phyloP scores from a whole-genome alignment of 2,797 vertebrate species.

The Sylvia borin region DNA sequence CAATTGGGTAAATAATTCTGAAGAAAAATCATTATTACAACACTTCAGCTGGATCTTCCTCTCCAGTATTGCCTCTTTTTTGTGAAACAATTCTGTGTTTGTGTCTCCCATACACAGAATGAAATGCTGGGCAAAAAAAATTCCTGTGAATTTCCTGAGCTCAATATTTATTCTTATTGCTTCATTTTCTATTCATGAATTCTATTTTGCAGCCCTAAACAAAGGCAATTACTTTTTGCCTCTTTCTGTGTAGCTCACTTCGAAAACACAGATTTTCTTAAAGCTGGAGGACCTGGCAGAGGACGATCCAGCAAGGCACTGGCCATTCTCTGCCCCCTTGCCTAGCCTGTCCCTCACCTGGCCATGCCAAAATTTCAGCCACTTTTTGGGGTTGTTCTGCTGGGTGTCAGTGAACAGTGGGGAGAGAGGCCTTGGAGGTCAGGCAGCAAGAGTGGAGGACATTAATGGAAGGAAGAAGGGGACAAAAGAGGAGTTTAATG shows the following conservation, averaged over 20 bases:
- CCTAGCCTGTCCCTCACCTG: not conserved
- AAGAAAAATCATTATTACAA: not conserved
- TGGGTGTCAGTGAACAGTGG: not conserved
- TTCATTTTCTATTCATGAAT: constrained; percentile 50
- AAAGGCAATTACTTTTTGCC: constrained; percentile 29
- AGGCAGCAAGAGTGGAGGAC: not conserved
- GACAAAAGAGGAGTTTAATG: not conserved
- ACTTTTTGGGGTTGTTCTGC: not conserved
- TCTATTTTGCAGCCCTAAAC: constrained; percentile 38
- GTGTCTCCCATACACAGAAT: not conserved
- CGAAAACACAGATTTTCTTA: not conserved
- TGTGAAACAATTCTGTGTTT: not conserved
- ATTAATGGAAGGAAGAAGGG: not conserved
- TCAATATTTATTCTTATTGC: not conserved
- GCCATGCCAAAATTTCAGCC: not conserved
- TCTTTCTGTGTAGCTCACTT: not conserved
- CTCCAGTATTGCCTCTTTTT: not conserved
- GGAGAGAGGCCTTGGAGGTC: not conserved
- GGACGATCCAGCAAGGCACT: not conserved
- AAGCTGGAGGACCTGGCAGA: not conserved
- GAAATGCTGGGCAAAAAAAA: not conserved
- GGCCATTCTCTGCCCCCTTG: not conserved
- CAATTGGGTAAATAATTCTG: not conserved
- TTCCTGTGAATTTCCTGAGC: not conserved
- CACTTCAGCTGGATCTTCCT: not conserved